Evolutionary conservation across 1,140 invertebrate species (phyloP).

Genomic region (Calliopsis andreniformis): DNA sequence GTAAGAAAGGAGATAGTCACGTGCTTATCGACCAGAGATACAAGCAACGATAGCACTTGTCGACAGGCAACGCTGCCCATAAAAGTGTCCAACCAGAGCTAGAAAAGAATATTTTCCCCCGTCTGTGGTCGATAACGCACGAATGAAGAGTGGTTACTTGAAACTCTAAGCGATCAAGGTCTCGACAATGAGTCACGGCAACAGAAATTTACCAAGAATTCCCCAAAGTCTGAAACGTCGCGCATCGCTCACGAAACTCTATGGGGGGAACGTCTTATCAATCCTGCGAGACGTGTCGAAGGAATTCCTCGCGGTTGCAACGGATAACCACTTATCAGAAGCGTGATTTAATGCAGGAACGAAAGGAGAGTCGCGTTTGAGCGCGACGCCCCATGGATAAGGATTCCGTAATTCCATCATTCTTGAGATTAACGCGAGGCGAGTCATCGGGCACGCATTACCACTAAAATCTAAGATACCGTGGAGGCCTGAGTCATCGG

Average conservation of each 20-base stretch:
- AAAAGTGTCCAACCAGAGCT: background rate
- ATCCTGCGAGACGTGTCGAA: background rate
- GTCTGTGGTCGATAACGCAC: too few species aligned
- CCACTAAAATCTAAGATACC: constrained; percentile 63
- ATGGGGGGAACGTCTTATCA: background rate
- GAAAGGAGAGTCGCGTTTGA: background rate
- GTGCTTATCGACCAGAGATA: background rate
- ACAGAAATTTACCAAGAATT: too few species aligned
- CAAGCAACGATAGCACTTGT: background rate
- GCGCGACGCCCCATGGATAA: background rate
- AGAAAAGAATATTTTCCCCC: too few species aligned
- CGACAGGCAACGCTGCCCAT: background rate
- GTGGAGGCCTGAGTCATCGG: constrained; percentile 68
- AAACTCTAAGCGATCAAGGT: too few species aligned
- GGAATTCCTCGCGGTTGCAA: background rate
- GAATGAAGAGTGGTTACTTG: too few species aligned
- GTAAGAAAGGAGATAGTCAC: background rate
- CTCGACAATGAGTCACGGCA: too few species aligned
- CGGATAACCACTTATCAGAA: background rate
- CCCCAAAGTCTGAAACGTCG: too few species aligned
- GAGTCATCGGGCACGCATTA: constrained; percentile 68
- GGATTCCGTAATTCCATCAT: constrained; percentile 20
- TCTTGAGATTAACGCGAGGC: constrained; percentile 62
- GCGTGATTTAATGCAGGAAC: constrained; percentile 22
- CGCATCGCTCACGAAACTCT: too few species aligned